Conservation (phyloP, 1,140 invertebrate genomes). For the Homalodisca vitripennis region DNA sequence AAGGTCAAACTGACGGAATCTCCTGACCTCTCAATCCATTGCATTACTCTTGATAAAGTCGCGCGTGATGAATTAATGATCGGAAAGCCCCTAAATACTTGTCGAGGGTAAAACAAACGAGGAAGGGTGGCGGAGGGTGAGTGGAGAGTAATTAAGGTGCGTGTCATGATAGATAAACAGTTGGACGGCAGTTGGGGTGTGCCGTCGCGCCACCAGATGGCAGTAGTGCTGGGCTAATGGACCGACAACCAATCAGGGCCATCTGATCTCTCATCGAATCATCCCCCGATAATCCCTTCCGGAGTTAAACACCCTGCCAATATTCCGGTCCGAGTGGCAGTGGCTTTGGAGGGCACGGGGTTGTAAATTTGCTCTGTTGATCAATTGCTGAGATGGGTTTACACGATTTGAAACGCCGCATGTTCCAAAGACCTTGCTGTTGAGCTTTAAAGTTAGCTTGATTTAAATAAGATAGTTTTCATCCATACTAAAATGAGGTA, state of each 20-base stretch:
- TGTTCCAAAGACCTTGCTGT: too few relatives aligned
- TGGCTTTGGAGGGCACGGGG: neutral
- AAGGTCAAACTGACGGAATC: neutral
- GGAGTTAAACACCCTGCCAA: constrained; percentile 11
- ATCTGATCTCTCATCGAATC: constrained; percentile 16
- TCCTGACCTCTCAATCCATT: neutral
- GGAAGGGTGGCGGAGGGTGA: too few relatives aligned
- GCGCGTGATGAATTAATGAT: constrained; percentile 10
- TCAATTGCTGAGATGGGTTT: too few relatives aligned
- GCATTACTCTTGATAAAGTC: constrained; percentile 14
- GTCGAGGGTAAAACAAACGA: constrained; percentile 17
- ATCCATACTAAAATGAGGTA: too few relatives aligned
- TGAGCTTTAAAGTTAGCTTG: too few relatives aligned
- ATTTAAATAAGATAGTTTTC: too few relatives aligned
- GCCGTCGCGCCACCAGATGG: neutral
- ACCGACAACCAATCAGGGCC: constrained; percentile 20
- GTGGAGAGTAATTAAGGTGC: constrained; percentile 16
- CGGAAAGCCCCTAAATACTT: constrained; percentile 8
- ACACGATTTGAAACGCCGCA: too few relatives aligned
- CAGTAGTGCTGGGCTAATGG: constrained; percentile 6
- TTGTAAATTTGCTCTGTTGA: too few relatives aligned
- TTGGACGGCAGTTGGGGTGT: neutral
- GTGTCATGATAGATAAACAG: constrained; percentile 18
- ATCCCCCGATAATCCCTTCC: neutral
- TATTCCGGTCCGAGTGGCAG: neutral